Base-by-base conservation (phyloP, 2,888 invertebrate genomes). In the Gnatocerus cornutus region DNA sequence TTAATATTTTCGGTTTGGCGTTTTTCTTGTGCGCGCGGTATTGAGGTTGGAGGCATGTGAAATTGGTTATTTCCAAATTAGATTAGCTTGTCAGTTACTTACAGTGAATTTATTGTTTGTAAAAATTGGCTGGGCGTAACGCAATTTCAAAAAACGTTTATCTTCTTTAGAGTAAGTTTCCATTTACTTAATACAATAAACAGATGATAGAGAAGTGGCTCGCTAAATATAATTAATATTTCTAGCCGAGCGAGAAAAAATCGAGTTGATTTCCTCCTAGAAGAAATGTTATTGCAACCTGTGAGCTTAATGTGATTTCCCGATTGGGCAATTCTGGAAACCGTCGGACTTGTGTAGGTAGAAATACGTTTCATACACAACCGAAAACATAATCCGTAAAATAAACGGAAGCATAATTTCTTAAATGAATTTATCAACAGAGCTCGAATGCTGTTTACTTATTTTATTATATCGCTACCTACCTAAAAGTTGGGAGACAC, bases 361-460 rank as follows among this genome's bases (percentile, higher is more conserved):
- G 2, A 46, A 50, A 41, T 50, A 50, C 3, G 29, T 14, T 58
- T 43, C 43, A 41, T 29, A 58, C 41, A 43, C 56, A 58, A 55
- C 45, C 46, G 14, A 46, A 46, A 59, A 50, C 50, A 33, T 50
- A 62, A 62, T 50, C 21, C 7, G 21, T 10, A 50, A 62, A 46
- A 62, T 37, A 62, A 62, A 62, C 62, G 50, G 29, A 48, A 62
- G 46, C 45, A 45, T 64, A 64, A 64, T 64, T 53, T 55, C 64
- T 64, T 64, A 64, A 64, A 64, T 12, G 64, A 64, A 64, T 64
- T 27, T 30, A 64, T 64, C 64, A 64, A 55, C 64, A 64, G 27
- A 55, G 53, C 55, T 52, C 53, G 53, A 55, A 55, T 55, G 41
- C 30, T 64, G 64, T 64, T 53, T 64, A 64, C 64, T 55, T 30